These are phyloP conservation scores for Meliscaeva auricollis DNA, from an alignment of 2,888 invertebrate genomes.

Conservation along the genomic window DNA sequence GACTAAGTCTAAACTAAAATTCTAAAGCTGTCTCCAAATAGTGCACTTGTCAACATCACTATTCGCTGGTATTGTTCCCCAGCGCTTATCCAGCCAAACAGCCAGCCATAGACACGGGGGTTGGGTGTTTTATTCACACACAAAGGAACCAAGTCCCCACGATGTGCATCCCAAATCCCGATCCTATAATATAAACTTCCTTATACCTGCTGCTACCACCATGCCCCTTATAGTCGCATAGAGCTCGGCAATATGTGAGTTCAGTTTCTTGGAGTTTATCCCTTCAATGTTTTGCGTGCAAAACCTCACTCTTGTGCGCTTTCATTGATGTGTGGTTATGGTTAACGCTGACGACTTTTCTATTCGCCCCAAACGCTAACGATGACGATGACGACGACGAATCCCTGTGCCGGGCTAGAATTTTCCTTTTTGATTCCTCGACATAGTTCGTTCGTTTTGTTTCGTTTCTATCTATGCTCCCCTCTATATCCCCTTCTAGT, in stretches of 20 bases:
- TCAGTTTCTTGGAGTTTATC: slow-evolving; percentile 28
- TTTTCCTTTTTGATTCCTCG: slow-evolving; percentile 45
- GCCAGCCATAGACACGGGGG: slow-evolving; percentile 2
- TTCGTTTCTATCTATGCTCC: slow-evolving; percentile 18
- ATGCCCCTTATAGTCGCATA: background rate
- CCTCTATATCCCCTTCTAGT: no score
- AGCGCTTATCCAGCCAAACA: slow-evolving; percentile 25
- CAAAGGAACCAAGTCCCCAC: slow-evolving; percentile 41
- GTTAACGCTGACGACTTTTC: slow-evolving; percentile 65
- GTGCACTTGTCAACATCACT: slow-evolving; percentile 75
- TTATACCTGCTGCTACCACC: slow-evolving; percentile 21
- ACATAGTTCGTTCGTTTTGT: slow-evolving; percentile 14
- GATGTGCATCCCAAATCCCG: slow-evolving; percentile 14
- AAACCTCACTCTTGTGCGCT: slow-evolving; percentile 55
- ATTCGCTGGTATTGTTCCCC: slow-evolving; percentile 68
- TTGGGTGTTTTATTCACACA: slow-evolving; percentile 45
- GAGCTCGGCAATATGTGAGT: no score
- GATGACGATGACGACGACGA: background rate
- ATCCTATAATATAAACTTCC: slow-evolving; percentile 48
- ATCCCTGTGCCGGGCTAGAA: slow-evolving; percentile 50
- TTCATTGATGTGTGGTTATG: slow-evolving; percentile 72
- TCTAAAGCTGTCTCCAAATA: slow-evolving; percentile 72
- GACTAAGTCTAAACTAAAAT: slow-evolving; percentile 42
- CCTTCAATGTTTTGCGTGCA: slow-evolving; percentile 61
- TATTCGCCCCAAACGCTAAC: slow-evolving; percentile 57